Evolutionary conservation across 2,888 invertebrate genomes (phyloP).

Genomic region (Acleris cristana): DNA sequence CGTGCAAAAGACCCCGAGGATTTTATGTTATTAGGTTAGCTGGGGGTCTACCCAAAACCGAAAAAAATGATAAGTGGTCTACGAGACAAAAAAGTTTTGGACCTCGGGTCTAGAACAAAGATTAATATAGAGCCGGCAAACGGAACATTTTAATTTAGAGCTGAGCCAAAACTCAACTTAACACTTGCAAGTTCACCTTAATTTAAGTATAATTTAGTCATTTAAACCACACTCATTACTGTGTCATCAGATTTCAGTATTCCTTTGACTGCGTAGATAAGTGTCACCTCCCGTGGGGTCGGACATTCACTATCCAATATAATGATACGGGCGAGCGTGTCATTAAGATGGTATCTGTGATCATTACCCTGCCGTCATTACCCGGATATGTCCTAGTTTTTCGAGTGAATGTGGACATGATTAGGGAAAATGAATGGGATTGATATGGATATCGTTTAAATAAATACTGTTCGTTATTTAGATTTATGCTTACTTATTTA

Average conservation of each 20-base stretch:
- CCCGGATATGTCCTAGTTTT: constrained; percentile 25
- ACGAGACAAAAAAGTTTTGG: too few species aligned
- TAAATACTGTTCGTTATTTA: neutral
- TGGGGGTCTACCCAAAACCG: too few species aligned
- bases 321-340: constrained; percentile 65
- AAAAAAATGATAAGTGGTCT: too few species aligned
- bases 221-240: neutral
- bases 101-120: too few species aligned
- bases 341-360: constrained; percentile 75
- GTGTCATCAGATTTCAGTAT: constrained; percentile 28
- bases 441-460: constrained; percentile 6
- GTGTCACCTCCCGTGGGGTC: constrained; percentile 37
- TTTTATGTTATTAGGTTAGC: too few species aligned
- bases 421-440: constrained; percentile 27
- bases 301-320: constrained; percentile 53
- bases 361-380: constrained; percentile 66
- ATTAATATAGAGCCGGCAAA: too few species aligned
- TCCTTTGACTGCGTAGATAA: constrained; percentile 21
- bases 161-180: too few species aligned
- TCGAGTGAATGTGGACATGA: constrained; percentile 26
- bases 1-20: too few species aligned
- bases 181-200: too few species aligned
- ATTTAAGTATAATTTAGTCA: neutral
- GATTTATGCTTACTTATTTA: neutral
- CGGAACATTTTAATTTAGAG: too few species aligned